Base-by-base conservation (phyloP, 2,113 vertebrate genomes). In the Semicossyphus pulcher region DNA sequence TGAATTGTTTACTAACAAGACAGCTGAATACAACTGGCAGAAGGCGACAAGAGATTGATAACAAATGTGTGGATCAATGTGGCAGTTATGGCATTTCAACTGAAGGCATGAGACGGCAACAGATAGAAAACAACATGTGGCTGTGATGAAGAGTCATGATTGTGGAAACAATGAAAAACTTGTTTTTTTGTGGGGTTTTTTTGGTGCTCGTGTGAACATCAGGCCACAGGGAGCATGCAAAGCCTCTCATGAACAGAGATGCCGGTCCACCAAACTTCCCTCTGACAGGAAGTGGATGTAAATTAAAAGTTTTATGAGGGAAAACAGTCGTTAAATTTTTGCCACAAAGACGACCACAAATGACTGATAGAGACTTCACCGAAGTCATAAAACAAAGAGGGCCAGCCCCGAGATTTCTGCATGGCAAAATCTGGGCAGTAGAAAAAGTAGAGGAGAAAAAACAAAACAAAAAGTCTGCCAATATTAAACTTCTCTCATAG, bases 301-400 rank as follows among this genome's bases (percentile, higher is more conserved):
- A 36, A 21, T 2, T 1, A n/a, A 47, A 68, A 42, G 1, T 32
- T 63, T n/a, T n/a, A 28, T 1, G 14, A 62, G 39, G 37, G 15
- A 63, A 68, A 15, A 45, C 18, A 29, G 28, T 28, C 3, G 2
- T 42, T 29, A 34, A 7, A 21, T 59, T 57, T n/a, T 58, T 57
- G 26, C 41, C 34, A 64, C 32, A 44, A 18, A 23, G 41, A 51
- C 25, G 39, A 74, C 5, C 4, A 62, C 18, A 32, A 36, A 57
- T n/a, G 59, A 67, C 29, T 21, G 34, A 76, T 15, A 44, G 51
- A 73, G 59, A 93, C 93, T 93, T 94, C 92, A 93, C 70, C 85
- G 90, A 93, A 94, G 92, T 80, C 90, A 90, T 88, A 91, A 86
- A 83, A 81, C 56, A 81, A 84, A 72, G 48, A 60, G 65, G 80